Base-by-base conservation (phyloP, 64 coral and sea anemone genomes). In the Montipora efflorescens region DNA sequence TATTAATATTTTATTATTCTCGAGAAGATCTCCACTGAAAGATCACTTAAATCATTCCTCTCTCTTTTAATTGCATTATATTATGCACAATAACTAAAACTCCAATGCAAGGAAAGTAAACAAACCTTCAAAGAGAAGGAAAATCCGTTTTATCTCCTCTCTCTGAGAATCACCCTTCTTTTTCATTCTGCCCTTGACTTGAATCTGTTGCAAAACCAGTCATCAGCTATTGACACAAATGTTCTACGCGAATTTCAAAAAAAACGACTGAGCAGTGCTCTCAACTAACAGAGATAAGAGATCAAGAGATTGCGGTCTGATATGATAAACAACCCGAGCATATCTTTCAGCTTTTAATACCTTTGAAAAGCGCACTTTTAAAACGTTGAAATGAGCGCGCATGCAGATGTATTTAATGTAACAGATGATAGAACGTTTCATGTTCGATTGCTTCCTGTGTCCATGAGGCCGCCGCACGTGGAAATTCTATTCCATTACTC, bases 251-350 rank as follows among this genome's bases (percentile, higher is more conserved):
- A 86, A 19, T n/a, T 11, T 45, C 18, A 49, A 49, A 78, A 78
- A 4, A 78, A 86, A 23, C 71, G 66, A 64, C 61, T 5, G 52
- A 84, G 58, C 59, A 84, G 81, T n/a, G 64, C 44, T 61, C 61
- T 72, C 81, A 83, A 18, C 59, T 83, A 61, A 59, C 57, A 18
- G 14, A 83, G 82, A 86, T 86, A 86, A 86, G 47, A 68, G 46
- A 86, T 86, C 82, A 86, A 71, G 47, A 86, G 82, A 86, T 86
- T 45, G 47, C 47, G 82, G 82, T n/a, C 66, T 45, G 82, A 69
- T 71, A 66, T 15, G 82, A 86, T 86, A 72, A 19, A 72, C 67
- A 86, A 70, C 59, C 62, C 59, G 36, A 67, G 80, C 55, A 16
- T 36, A 82, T 82, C 81, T 84, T 11, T 57, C 53, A 57, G 53